Percentiles rank a stretch among this genome's conserved stretches.
Evolutionary conservation across 2,888 invertebrate genomes (phyloP).

Genomic region (Orthonevra nobilis): DNA sequence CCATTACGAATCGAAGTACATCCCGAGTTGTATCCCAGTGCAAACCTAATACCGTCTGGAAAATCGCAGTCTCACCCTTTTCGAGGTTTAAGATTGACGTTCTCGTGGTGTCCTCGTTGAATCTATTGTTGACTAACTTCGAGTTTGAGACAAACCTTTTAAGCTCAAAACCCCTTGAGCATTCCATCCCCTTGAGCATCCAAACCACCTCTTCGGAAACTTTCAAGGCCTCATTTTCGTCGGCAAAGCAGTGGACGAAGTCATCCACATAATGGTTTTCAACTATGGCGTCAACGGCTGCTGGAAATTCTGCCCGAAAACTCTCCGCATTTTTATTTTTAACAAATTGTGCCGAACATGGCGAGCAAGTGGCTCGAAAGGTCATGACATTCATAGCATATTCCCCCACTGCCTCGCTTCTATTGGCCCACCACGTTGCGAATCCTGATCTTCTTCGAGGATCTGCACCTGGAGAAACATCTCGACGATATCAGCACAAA

Average conservation of each 20-base stretch:
- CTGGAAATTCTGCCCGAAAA: not conserved
- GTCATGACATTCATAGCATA: constrained; percentile 59
- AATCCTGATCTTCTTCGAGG: constrained; percentile 62
- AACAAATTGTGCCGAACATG: constrained; percentile 56
- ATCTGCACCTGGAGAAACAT: constrained; percentile 24
- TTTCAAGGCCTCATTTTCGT: not conserved
- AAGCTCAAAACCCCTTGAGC: constrained; percentile 1
- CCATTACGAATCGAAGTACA: no score
- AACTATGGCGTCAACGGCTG: not conserved
- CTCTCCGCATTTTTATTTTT: constrained; percentile 18
- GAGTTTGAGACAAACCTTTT: constrained; percentile 8
- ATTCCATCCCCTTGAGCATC: not conserved
- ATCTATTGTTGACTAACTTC: not conserved
- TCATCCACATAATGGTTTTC: constrained; percentile 15
- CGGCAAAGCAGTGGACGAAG: not conserved
- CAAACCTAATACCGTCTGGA: constrained; percentile 33
- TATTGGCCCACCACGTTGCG: not conserved
- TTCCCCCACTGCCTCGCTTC: constrained; percentile 23
- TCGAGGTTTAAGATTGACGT: not conserved
- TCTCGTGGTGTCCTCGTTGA: not conserved
- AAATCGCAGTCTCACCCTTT: not conserved
- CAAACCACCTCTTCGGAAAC: not conserved
- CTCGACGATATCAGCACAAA: constrained; percentile 1
- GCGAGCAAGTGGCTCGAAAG: constrained; percentile 50
- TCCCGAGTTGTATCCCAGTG: constrained; percentile 24